Conservation (phyloP, 2,888 invertebrate species). For the Meiosimyza decipiens region DNA sequence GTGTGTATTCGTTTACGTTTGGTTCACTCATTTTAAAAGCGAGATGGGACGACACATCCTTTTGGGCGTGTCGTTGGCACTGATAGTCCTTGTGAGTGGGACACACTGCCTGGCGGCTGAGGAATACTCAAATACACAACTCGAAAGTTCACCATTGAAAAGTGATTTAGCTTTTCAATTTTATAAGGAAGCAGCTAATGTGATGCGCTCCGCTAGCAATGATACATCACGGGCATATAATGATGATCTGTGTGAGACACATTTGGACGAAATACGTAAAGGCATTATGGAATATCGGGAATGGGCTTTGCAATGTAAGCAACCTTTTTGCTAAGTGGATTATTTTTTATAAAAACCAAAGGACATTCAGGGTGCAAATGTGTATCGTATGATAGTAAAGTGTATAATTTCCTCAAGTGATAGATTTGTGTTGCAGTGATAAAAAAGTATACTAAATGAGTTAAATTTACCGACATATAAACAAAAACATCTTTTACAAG, state of each 20-base stretch:
- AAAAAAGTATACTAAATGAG: too few relatives aligned
- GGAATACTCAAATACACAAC: conserved; percentile 38
- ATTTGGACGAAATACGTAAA: conserved; percentile 52
- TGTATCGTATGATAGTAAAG: too few relatives aligned
- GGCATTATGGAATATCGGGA: conserved; percentile 56
- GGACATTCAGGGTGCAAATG: too few relatives aligned
- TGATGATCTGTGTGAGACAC: conserved; percentile 50
- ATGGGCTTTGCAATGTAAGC: conserved; percentile 65
- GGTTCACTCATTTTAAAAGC: conserved; percentile 15
- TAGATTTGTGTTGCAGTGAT: too few relatives aligned
- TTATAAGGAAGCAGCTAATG: conserved; percentile 50
- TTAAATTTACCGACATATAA: too few relatives aligned
- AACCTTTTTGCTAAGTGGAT: background rate
- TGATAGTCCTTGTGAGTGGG: conserved; percentile 42
- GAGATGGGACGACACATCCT: conserved; percentile 46
- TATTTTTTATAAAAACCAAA: background rate
- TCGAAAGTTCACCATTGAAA: conserved; percentile 47
- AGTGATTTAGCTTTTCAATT: conserved; percentile 58
- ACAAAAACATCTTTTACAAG: too few relatives aligned
- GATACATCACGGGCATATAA: conserved; percentile 37
- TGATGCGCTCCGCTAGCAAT: conserved; percentile 33
- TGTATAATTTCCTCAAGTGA: too few relatives aligned
- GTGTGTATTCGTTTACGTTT: conserved; percentile 25
- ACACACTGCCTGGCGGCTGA: conserved; percentile 42
- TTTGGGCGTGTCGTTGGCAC: conserved; percentile 44